Evolutionary conservation across 2,888 invertebrate species (phyloP).

Genomic region (Trypoxylon attenuatum): DNA sequence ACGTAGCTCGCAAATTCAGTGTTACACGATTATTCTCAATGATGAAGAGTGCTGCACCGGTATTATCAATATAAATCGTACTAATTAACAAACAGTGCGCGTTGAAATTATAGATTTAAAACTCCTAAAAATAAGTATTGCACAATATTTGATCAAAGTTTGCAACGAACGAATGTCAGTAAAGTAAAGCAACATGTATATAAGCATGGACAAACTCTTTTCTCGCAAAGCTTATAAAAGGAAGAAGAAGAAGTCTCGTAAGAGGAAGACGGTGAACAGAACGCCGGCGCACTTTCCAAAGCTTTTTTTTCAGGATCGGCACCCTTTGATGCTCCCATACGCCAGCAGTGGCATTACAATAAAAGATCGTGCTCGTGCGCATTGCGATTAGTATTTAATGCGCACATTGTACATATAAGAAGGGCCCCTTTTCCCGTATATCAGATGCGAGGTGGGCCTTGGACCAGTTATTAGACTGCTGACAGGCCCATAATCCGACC

Average conservation of each 20-base stretch:
- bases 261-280: not conserved
- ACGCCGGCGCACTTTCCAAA: conserved; percentile 7
- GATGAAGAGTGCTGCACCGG: no score
- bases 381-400: conserved; percentile 73
- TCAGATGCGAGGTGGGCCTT: conserved; percentile 65
- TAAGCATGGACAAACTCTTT: not conserved
- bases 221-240: not conserved
- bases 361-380: conserved; percentile 49
- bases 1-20: conserved; percentile 1
- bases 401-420: conserved; percentile 69
- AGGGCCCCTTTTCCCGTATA: conserved; percentile 65
- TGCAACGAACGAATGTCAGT: no score
- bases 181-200: not conserved
- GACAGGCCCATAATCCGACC: conserved; percentile 72
- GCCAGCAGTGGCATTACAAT: conserved; percentile 51
- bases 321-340: conserved; percentile 59
- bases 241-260: conserved; percentile 28
- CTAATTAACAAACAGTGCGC: no score
- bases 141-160: no score
- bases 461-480: conserved; percentile 72
- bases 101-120: no score
- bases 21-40: not conserved
- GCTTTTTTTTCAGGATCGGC: conserved; percentile 44
- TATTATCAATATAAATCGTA: no score
- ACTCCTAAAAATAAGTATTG: no score